Conservation (phyloP, 2,113 vertebrate species). For the Mesocricetus auratus region DNA sequence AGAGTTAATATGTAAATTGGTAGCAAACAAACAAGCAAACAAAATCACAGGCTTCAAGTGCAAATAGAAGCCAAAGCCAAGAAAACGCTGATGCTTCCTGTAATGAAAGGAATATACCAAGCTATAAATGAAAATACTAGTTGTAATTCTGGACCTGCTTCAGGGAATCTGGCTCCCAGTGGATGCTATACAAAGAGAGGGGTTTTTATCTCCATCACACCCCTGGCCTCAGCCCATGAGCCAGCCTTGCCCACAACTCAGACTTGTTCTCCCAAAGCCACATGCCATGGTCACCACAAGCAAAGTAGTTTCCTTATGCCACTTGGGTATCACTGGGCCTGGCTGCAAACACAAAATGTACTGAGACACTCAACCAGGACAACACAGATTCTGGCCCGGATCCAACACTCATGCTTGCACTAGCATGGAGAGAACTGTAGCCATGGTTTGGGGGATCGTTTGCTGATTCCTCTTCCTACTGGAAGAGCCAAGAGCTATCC, state of each 20-base stretch:
- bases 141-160: constrained; percentile 61
- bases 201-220: constrained; percentile 67
- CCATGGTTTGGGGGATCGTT: not conserved
- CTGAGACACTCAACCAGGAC: not conserved
- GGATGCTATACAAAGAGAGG: constrained; percentile 39
- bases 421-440: not conserved
- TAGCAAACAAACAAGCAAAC: not conserved
- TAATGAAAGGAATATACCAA: constrained; percentile 70
- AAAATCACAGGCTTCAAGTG: constrained; percentile 53
- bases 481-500: not conserved
- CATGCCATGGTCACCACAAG: constrained; percentile 55
- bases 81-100: constrained; percentile 64
- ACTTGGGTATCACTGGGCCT: not conserved
- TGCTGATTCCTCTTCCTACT: not conserved
- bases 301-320: constrained; percentile 43
- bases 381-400: not conserved
- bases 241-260: constrained; percentile 54
- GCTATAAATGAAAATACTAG: constrained; percentile 71
- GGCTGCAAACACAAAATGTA: constrained; percentile 23
- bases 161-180: constrained; percentile 57
- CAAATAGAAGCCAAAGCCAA: constrained; percentile 65
- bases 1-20: constrained; percentile 45
- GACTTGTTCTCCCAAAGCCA: constrained; percentile 51
- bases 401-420: not conserved
- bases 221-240: constrained; percentile 65